A percentile compares a stretch with the other conserved stretches of the same genome.
Conservation (phyloP, 2,797 vertebrate species). For the Dendrocincla fuliginosa region DNA sequence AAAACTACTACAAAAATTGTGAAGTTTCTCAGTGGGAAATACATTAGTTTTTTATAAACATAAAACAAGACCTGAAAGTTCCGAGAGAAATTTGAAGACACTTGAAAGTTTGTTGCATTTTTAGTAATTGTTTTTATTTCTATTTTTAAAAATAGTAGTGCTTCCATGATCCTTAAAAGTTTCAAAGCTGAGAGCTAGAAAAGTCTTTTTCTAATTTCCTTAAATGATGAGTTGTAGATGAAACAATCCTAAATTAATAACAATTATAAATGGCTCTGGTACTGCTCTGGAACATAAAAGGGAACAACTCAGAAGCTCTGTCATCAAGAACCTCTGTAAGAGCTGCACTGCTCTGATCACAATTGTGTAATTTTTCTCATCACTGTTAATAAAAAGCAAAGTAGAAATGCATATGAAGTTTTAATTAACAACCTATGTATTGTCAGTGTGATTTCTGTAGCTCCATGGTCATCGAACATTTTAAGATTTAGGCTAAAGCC, state of each 20-base stretch:
- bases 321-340: constrained; percentile 35
- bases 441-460: constrained; percentile 13
- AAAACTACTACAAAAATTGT: not conserved
- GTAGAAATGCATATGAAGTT: constrained; percentile 47
- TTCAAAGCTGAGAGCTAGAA: constrained; percentile 1
- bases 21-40: not conserved
- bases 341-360: constrained; percentile 17
- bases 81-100: not conserved
- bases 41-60: not conserved
- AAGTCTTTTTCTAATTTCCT: constrained; percentile 36
- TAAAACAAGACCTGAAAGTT: not conserved
- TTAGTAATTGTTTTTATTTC: not conserved
- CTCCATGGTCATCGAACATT: constrained; percentile 10
- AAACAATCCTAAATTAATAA: constrained; percentile 68
- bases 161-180: not conserved
- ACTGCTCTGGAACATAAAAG: constrained; percentile 57
- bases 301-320: constrained; percentile 56
- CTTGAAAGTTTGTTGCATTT: not conserved
- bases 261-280: constrained; percentile 45
- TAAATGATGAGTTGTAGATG: constrained; percentile 36
- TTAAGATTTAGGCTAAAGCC: constrained; percentile 19
- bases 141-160: not conserved
- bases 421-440: constrained; percentile 63
- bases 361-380: constrained; percentile 54
- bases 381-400: constrained; percentile 54